Base-by-base conservation (phyloP, 2,113 vertebrate genomes). In the Chamaea fasciata region DNA sequence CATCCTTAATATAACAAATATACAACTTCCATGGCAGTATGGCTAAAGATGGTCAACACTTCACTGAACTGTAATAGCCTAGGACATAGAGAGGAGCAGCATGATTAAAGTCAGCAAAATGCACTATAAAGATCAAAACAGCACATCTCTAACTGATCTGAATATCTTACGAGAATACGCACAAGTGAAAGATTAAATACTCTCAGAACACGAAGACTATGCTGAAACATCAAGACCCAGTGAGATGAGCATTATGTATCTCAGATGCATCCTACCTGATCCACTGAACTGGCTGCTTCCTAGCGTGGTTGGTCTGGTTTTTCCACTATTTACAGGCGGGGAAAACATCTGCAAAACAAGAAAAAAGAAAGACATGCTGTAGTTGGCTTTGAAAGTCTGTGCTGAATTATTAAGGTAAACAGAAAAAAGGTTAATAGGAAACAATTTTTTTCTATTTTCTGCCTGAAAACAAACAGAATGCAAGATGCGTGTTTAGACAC, bases 201-300 rank as follows among this genome's bases (percentile, higher is more conserved):
- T n/a, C 41, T 0, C 2, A 59, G 53, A 27, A 82, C 47, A 21
- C 3, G 7, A 62, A 88, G 22, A 77, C 46, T 47, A 27, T 17
- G 3, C 56, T 78, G 71, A 77, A 88, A 56, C 13, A 86, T 9
- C 70, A 49, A 65, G 53, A 62, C 18, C 44, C 26, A 42, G 64
- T 67, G 74, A 91, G 12, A 53, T 2, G 31, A 95, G 53, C 56
- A 63, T 82, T 9, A 15, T 5, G 15, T 65, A 80, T 82, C 88
- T 78, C 6, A 2, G 56, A 49, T 65, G 46, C 84, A 81, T 96
- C 99, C 98, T 99, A 99, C 99, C 99, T 99, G 99, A 97, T 97
- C 99, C 97, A 97, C 98, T 99, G 98, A 99, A 99, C 96, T 99
- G 99, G 97, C 99, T 99, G 98, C 99, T 99, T 97, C 98, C 99